A percentile compares a stretch with the other conserved stretches of the same genome.
phyloP scores from a whole-genome alignment of 2,113 vertebrate species.

The Phylloscopus whistleri region DNA sequence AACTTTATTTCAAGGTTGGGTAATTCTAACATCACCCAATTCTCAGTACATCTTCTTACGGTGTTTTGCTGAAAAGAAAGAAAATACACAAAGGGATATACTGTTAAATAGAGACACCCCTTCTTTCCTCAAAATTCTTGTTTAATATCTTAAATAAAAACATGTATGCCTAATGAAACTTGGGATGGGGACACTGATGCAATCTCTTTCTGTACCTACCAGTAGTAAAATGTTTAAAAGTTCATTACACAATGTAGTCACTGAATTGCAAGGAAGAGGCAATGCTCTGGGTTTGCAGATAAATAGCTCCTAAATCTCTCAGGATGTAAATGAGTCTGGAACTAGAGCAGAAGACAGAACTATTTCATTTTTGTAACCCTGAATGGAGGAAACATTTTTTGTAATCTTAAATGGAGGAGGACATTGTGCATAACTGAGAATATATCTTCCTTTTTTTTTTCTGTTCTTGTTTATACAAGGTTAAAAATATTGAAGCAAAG shows the following conservation, averaged over 20 bases:
- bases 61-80: not conserved
- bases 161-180: rapidly evolving
- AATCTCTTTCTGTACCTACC: not conserved
- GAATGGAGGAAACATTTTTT: not conserved
- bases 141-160: not conserved
- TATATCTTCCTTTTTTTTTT: not conserved
- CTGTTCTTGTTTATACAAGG: not conserved
- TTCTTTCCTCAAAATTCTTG: not conserved
- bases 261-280: not conserved
- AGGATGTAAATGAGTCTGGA: not conserved
- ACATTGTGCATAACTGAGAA: not conserved
- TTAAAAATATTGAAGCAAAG: not conserved
- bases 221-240: not conserved
- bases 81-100: not conserved
- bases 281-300: not conserved
- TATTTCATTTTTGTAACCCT: not conserved
- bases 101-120: rapidly evolving
- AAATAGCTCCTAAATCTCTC: not conserved
- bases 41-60: rapidly evolving
- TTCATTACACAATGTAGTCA: not conserved
- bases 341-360: not conserved
- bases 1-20: not conserved
- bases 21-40: not conserved
- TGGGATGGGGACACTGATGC: rapidly evolving
- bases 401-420: not conserved